A percentile compares a stretch with the other conserved stretches of the same genome.
phyloP scores from a whole-genome alignment of 2,113 vertebrate species.

The Prunella fulvescens region DNA sequence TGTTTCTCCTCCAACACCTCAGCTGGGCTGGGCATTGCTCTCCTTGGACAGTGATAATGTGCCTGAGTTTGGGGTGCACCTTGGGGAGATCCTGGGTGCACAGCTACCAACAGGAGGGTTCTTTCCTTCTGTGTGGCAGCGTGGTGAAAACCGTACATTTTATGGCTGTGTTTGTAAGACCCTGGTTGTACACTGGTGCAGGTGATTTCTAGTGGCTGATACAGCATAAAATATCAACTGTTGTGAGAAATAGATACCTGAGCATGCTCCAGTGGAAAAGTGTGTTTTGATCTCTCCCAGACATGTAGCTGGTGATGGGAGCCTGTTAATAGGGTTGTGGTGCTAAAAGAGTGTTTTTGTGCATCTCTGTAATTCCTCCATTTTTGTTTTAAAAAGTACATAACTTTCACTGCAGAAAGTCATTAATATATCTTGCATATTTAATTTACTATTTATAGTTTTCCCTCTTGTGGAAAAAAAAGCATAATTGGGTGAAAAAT shows the following conservation, averaged over 20 bases:
- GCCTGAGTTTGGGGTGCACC: background rate
- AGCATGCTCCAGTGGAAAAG: background rate
- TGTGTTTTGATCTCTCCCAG: background rate
- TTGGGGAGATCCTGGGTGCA: background rate
- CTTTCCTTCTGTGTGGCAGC: background rate
- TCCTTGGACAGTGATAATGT: background rate
- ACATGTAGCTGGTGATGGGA: background rate
- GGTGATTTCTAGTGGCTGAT: background rate
- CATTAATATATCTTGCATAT: background rate
- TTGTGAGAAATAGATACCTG: background rate
- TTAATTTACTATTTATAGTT: background rate
- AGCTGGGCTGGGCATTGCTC: background rate
- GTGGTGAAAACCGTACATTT: rapidly evolving
- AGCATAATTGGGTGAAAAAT: background rate
- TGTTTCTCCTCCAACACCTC: background rate
- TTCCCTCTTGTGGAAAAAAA: background rate
- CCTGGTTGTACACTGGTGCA: background rate
- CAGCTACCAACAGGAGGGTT: background rate
- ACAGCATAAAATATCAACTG: background rate
- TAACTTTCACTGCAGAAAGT: background rate
- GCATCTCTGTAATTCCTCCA: background rate
- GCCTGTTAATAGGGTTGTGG: background rate
- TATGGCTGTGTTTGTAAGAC: background rate
- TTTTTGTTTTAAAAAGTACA: background rate
- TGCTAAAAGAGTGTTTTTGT: background rate